phyloP scores from a whole-genome alignment of 1,140 invertebrate genomes.

The Thalassaphorura encarpata region DNA sequence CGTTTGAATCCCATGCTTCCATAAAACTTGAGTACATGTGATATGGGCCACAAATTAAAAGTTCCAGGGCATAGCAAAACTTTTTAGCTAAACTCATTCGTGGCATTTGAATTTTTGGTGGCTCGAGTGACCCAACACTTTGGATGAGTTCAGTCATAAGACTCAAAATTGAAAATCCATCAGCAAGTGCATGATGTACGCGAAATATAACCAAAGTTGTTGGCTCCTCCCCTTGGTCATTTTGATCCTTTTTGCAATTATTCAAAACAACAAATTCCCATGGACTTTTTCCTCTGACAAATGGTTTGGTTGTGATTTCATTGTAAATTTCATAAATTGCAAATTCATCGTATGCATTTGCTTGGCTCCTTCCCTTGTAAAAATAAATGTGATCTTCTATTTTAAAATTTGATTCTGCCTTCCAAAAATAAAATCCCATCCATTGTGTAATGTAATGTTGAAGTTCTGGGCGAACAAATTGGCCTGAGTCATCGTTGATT shows the following conservation, averaged over 20 bases:
- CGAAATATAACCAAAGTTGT: not conserved
- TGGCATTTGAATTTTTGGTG: not conserved
- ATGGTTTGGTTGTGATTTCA: slow-evolving; percentile 5
- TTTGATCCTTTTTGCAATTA: slow-evolving; percentile 2
- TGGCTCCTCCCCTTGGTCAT: not conserved
- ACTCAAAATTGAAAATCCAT: slow-evolving; percentile 16
- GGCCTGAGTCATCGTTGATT: not conserved
- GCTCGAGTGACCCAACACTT: not conserved
- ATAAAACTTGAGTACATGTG: slow-evolving; percentile 1
- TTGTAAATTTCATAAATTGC: slow-evolving; percentile 1
- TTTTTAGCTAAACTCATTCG: not conserved
- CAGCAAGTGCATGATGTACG: slow-evolving; percentile 11
- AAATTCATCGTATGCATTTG: not conserved
- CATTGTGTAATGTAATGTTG: slow-evolving; percentile 9
- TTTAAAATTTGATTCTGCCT: slow-evolving; percentile 13
- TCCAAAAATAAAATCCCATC: slow-evolving; percentile 20
- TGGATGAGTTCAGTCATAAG: slow-evolving; percentile 2
- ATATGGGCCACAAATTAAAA: slow-evolving; percentile 3
- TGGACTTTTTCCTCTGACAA: slow-evolving; percentile 9
- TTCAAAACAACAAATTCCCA: slow-evolving; percentile 13
- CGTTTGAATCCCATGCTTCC: slow-evolving; percentile 10
- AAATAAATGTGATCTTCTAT: slow-evolving; percentile 15
- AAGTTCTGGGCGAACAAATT: slow-evolving; percentile 8
- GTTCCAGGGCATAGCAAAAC: not conserved
- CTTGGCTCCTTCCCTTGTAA: not conserved